Evolutionary conservation across 2,888 invertebrate genomes (phyloP).

Genomic region (Leptinotarsa rubiginosa): DNA sequence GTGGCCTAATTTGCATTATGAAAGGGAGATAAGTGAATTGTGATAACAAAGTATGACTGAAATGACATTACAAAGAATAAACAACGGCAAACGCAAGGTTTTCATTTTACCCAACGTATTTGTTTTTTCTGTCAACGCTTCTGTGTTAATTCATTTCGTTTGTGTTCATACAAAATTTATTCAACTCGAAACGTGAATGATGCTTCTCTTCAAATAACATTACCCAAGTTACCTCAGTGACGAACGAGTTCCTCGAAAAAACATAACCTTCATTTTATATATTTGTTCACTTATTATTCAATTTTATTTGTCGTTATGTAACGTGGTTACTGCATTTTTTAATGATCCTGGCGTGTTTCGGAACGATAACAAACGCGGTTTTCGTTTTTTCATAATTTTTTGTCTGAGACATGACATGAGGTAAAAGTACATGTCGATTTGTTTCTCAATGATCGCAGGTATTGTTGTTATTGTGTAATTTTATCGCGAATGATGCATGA

Average conservation of each 20-base stretch:
- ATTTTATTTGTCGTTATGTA: slow-evolving; percentile 20
- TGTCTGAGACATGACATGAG: not conserved
- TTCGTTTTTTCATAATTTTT: slow-evolving; percentile 3
- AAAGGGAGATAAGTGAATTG: not conserved
- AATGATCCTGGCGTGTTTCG: slow-evolving; percentile 16
- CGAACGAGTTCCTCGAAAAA: slow-evolving; percentile 6
- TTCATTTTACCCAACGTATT: not conserved
- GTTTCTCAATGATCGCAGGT: slow-evolving; percentile 8
- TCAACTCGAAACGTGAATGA: not conserved
- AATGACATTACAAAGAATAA: not conserved
- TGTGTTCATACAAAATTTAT: not conserved
- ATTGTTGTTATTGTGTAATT: not conserved
- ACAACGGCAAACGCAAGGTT: not conserved
- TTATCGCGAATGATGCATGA: slow-evolving; percentile 10
- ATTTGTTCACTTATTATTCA: slow-evolving; percentile 11
- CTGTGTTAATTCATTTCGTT: slow-evolving; percentile 14
- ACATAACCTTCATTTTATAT: slow-evolving; percentile 18
- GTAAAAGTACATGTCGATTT: not conserved
- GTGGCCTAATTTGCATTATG: not conserved
- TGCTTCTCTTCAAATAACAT: slow-evolving; percentile 1
- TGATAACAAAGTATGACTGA: not conserved
- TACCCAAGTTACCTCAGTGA: not conserved
- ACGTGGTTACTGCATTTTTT: slow-evolving; percentile 20
- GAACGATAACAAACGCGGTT: slow-evolving; percentile 19
- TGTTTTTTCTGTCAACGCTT: slow-evolving; percentile 6